A percentile compares a stretch with the other conserved stretches of the same genome.
Conservation (phyloP, 2,888 invertebrate species). For the Trichopria drosophilae region DNA sequence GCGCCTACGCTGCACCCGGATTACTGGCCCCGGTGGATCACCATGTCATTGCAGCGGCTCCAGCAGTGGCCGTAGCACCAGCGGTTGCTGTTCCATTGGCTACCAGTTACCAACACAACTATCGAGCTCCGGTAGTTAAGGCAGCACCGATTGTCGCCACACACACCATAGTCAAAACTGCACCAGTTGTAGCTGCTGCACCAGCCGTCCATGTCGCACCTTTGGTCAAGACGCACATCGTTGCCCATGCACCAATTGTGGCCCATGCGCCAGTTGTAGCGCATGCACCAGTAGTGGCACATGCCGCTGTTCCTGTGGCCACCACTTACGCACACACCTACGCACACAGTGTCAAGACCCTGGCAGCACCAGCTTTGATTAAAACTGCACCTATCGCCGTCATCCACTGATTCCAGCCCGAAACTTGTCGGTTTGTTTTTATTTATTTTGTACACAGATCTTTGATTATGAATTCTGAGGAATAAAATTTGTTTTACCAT, state of each 20-base stretch:
- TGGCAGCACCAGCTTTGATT: slow-evolving; percentile 44
- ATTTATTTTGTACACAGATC: no score
- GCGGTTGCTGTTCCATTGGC: slow-evolving; percentile 63
- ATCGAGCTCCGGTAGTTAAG: slow-evolving; percentile 55
- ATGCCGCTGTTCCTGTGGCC: slow-evolving; percentile 64
- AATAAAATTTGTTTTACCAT: no score
- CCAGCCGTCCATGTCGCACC: slow-evolving; percentile 60
- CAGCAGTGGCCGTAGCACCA: slow-evolving; percentile 57
- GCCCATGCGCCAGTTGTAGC: slow-evolving; percentile 44
- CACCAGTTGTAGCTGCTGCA: slow-evolving; percentile 51
- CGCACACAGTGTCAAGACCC: slow-evolving; percentile 60
- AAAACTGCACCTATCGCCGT: slow-evolving; percentile 29
- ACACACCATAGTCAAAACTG: slow-evolving; percentile 22
- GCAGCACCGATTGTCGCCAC: slow-evolving; percentile 46
- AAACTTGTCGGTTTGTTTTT: no score
- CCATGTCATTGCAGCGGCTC: slow-evolving; percentile 43
- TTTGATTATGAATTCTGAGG: no score
- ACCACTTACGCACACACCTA: slow-evolving; percentile 70
- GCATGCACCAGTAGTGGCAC: slow-evolving; percentile 52
- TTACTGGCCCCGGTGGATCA: slow-evolving; percentile 19
- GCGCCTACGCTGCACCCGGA: slow-evolving; percentile 58
- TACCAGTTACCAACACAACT: slow-evolving; percentile 68
- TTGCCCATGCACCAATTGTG: slow-evolving; percentile 54
- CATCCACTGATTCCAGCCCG: no score
- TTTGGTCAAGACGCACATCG: slow-evolving; percentile 40